Conservation (phyloP, 2,797 vertebrate genomes). For the Cygnus olor region DNA sequence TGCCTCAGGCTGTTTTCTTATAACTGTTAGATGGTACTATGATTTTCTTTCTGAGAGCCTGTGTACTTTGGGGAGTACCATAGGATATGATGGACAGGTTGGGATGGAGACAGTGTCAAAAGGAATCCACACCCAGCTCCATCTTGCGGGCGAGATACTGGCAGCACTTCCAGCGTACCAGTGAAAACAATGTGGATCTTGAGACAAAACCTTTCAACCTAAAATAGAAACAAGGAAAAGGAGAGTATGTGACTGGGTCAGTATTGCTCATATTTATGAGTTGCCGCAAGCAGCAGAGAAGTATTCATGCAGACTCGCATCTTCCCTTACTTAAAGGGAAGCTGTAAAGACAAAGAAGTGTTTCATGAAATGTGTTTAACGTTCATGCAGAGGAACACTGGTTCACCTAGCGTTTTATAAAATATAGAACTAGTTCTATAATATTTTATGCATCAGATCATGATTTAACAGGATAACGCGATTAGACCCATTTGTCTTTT, state of each 20-base stretch:
- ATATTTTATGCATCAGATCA: neutral
- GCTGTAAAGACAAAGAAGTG: neutral
- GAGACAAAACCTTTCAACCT: neutral
- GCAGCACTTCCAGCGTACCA: neutral
- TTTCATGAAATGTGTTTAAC: neutral
- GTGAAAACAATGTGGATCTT: neutral
- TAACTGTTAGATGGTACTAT: neutral
- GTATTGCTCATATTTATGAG: neutral
- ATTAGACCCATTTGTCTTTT: slow-evolving; percentile 5
- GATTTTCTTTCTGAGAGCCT: neutral
- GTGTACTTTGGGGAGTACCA: neutral
- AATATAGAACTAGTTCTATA: neutral
- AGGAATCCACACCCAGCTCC: neutral
- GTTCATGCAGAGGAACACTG: neutral
- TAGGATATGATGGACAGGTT: neutral
- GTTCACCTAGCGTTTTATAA: neutral
- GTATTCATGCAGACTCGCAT: neutral
- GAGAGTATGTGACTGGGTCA: neutral
- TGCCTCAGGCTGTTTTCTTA: neutral
- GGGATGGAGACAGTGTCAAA: neutral
- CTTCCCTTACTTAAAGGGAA: neutral
- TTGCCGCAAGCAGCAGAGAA: neutral
- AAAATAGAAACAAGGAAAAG: neutral
- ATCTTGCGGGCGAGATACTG: neutral
- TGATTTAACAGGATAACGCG: neutral